Percentiles rank a stretch among this genome's conserved stretches.
Conservation (phyloP, 1,140 invertebrate genomes). For the Sweltsa coloradensis region DNA sequence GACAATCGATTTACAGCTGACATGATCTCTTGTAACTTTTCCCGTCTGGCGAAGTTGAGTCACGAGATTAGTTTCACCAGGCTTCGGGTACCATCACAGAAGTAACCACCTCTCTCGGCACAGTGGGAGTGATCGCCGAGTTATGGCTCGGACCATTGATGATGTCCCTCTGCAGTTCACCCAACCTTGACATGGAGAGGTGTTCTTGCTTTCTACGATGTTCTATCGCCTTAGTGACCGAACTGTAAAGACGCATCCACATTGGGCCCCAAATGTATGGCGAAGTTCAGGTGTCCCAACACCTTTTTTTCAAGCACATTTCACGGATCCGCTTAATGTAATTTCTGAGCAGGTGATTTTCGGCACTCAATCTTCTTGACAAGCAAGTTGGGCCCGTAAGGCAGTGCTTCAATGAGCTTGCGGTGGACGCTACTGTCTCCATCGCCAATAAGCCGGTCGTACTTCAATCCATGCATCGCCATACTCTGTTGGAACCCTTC, state of each 20-base stretch:
- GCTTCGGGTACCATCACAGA: constrained; percentile 16
- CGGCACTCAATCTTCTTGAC: constrained; percentile 24
- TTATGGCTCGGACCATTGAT: constrained; percentile 23
- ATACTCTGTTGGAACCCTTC: constrained; percentile 20
- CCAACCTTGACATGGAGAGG: too few relatives aligned
- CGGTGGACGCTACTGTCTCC: constrained; percentile 24
- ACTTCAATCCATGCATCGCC: constrained; percentile 16
- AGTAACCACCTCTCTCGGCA: constrained; percentile 17
- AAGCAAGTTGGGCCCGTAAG: constrained; percentile 14
- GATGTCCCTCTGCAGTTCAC: constrained; percentile 20
- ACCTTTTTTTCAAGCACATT: constrained; percentile 16
- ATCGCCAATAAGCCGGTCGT: constrained; percentile 23
- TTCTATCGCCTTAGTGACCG: too few relatives aligned
- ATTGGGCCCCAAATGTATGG: too few relatives aligned
- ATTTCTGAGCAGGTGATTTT: constrained; percentile 14
- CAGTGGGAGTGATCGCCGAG: constrained; percentile 26
- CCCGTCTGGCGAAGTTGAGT: constrained; percentile 12
- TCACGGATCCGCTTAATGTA: constrained; percentile 1
- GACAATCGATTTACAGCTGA: background rate
- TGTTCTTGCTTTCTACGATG: too few relatives aligned
- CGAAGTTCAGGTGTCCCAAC: too few relatives aligned
- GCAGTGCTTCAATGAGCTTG: constrained; percentile 16
- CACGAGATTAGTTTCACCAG: constrained; percentile 17
- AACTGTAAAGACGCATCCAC: too few relatives aligned
- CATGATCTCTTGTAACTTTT: background rate